phyloP scores from a whole-genome alignment of 2,797 vertebrate genomes.

The Coccyzus lansbergi region DNA sequence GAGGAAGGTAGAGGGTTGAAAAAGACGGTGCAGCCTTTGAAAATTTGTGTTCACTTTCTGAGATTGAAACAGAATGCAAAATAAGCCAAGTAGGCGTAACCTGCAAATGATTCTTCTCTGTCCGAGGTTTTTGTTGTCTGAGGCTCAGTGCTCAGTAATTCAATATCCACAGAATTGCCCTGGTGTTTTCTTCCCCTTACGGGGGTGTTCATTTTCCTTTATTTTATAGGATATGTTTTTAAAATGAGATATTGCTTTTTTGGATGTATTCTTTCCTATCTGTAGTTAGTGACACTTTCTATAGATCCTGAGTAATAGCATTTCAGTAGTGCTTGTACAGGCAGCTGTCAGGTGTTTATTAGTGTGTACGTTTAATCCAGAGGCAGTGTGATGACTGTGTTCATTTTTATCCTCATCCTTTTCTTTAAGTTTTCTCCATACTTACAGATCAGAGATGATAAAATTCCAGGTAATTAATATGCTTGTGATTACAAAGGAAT shows the following conservation, averaged over 20 bases:
- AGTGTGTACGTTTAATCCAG: background rate
- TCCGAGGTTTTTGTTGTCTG: background rate
- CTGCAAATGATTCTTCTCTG: background rate
- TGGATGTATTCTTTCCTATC: background rate
- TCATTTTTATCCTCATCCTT: background rate
- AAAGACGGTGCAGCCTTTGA: background rate
- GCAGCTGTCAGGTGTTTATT: background rate
- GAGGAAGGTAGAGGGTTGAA: background rate
- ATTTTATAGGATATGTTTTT: conserved; percentile 10
- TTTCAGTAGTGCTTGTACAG: background rate
- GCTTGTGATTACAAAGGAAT: background rate
- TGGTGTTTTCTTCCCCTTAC: background rate
- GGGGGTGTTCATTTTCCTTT: background rate
- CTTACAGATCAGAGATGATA: background rate
- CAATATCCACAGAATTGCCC: background rate
- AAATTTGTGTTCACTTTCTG: background rate
- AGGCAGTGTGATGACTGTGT: background rate
- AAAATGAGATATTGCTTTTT: background rate
- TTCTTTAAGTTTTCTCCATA: background rate
- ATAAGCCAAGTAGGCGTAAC: background rate
- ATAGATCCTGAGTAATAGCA: background rate
- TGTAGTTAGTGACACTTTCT: background rate
- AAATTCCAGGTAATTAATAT: background rate
- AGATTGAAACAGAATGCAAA: background rate
- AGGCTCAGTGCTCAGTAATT: background rate